These are phyloP conservation scores for Lapara coniferarum DNA, from an alignment of 2,888 invertebrate species.

Conservation along the genomic window DNA sequence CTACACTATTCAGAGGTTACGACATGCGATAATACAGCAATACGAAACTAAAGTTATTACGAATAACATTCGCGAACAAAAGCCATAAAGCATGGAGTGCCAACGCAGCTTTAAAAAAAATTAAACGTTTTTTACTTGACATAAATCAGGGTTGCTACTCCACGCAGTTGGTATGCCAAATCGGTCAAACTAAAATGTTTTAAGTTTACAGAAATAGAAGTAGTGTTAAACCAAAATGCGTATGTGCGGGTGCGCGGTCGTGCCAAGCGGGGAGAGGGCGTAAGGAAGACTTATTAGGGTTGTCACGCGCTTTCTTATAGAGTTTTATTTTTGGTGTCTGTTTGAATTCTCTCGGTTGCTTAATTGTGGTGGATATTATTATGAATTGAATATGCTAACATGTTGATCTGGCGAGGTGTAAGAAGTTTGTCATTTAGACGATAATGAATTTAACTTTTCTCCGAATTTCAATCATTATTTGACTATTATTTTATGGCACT, in stretches of 20 bases:
- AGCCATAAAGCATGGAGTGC: slow-evolving; percentile 21
- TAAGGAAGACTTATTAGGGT: slow-evolving; percentile 18
- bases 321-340: background rate
- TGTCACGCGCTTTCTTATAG: slow-evolving; percentile 4
- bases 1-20: background rate
- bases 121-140: slow-evolving; percentile 26
- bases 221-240: slow-evolving; percentile 23
- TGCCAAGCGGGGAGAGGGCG: slow-evolving; percentile 22
- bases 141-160: slow-evolving; percentile 41
- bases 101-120: slow-evolving; percentile 24
- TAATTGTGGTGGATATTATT: background rate
- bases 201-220: slow-evolving; percentile 40
- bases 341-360: background rate
- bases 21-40: background rate
- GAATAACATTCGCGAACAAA: background rate
- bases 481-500: too few relatives aligned
- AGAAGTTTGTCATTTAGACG: too few relatives aligned
- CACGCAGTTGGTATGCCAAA: slow-evolving; percentile 48
- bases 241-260: slow-evolving; percentile 7
- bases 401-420: too few relatives aligned
- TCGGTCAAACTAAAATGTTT: slow-evolving; percentile 55
- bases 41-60: background rate
- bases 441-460: too few relatives aligned
- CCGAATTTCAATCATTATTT: too few relatives aligned
- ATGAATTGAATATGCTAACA: too few relatives aligned